Percentiles rank a stretch among this genome's conserved stretches.
These are phyloP conservation scores for Macquaria ambigua DNA, from an alignment of 2,113 vertebrate species.

Conservation along the genomic window DNA sequence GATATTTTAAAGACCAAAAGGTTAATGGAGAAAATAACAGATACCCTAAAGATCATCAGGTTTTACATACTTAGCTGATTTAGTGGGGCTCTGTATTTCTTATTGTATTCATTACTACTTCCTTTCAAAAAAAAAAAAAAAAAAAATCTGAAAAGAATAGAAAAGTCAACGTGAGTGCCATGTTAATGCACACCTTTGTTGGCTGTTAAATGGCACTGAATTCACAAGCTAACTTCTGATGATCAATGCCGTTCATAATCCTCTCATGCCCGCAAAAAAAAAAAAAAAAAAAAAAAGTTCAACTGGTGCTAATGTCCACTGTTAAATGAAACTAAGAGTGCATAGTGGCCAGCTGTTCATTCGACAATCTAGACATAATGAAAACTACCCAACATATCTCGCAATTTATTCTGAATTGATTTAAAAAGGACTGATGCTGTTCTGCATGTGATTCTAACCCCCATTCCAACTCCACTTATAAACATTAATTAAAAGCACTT, in stretches of 20 bases:
- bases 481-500: constrained; percentile 42
- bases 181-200: neutral
- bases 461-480: constrained; percentile 15
- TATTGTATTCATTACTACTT: neutral
- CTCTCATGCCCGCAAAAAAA: neutral
- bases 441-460: constrained; percentile 3
- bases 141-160: neutral
- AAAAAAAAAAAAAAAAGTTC: neutral
- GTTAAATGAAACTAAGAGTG: neutral
- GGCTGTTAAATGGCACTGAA: neutral
- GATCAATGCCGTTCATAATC: too few species aligned
- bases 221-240: neutral
- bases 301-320: neutral
- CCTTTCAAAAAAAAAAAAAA: too few species aligned
- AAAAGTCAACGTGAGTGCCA: neutral
- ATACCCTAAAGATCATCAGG: neutral
- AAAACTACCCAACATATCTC: neutral
- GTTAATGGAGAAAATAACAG: neutral
- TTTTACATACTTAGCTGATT: neutral
- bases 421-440: neutral
- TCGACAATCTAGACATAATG: neutral
- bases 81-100: neutral
- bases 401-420: neutral
- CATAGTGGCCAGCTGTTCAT: neutral
- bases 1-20: neutral